Base-by-base conservation (phyloP, 2,888 invertebrate genomes). In the Nemotelus pantherinus region DNA sequence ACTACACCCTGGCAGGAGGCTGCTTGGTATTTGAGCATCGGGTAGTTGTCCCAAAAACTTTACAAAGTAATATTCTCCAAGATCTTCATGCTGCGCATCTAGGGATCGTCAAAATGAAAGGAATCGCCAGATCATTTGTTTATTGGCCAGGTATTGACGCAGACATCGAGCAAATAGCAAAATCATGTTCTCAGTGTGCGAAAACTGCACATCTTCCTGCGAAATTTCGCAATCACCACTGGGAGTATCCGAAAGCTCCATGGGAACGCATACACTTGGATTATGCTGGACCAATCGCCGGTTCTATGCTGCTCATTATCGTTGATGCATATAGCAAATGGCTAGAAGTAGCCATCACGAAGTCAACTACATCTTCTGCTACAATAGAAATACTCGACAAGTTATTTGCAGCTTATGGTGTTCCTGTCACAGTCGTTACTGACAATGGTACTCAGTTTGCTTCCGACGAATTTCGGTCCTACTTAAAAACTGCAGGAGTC, bases 321-420 rank as follows among this genome's bases (percentile, higher is more conserved):
- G 82, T 84, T 2, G 87, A 88, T 79, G 82, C 86, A 1, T 83
- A 82, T 79, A 85, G 85, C 2, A 88, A 87, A 80, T 88, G 86
- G 86, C 81, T 84, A 3, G 86, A 88, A 77, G 83, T 85, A 1
- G 82, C 81, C 74, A 68, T 80, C 41, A 81, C 82, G 70, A 80
- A 77, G 2, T 78, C 78, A 57, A 81, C 78, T 48, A 82, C 80
- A 5, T 50, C 79, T 0, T 39, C 65, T 25, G 76, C 78, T 4
- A 82, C 80, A 2, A 79, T 80, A 3, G 25, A 55, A 5, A 77
- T 81, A 41, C 50, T 81, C 3, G 80, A 81, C 45, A 78, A 83
- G 77, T 48, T 80, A 5, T 83, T 83, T 80, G 78, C 82, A 25
- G 57, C 81, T 41, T 82, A 81, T 79, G 83, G 81, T 2, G 75